Evolutionary conservation across 1,140 invertebrate species (phyloP), one percentile per base, ranked within the genome.

Genomic region (Panagrolaimus sp.): DNA sequence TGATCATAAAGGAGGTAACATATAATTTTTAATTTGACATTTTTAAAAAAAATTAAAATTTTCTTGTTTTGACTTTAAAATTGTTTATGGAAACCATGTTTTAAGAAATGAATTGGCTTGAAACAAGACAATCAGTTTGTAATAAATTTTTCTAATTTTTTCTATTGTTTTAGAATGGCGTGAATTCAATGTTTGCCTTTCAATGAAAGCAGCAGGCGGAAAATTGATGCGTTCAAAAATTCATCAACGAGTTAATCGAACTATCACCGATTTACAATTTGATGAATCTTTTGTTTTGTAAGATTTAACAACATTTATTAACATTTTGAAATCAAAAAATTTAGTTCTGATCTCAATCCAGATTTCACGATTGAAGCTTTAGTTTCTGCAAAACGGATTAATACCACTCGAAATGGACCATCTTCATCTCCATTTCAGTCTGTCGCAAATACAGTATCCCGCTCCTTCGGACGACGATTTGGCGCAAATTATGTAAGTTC

Each of bases 311-410:
- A 38, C 7, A 38, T 38, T 38, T 4, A 4, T 38, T 7, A 38
- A 38, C 7, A 38, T 4, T 38, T 25, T 57, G 0, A 57, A 14
- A 0, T 23, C 27, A 20, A 20, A 9, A 11, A 0, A 2, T 57
- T 57, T 5, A 57, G 51, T 16, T 25, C 20, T 20, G 51, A 57
- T 16, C 9, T 57, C 20, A 16, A 57, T 1, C 51, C 51, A n/a
- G 51, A 57, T 57, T 57, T 57, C n/a, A 57, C 51, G n/a, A 57
- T 57, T 57, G 51, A 57, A 57, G 51, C 51, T 11, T 25, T 57
- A 27, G 27, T 57, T 16, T 20, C 51, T 5, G 51, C 51, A 5
- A 57, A 57, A 13, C 0, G 51, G n/a, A 27, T 57, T 4, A 27
- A 57, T 57, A 57, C n/a, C 20, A 16, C 20, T 1, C 11, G n/a